Evolutionary conservation across 2,888 invertebrate species (phyloP), one percentile per base, ranked within the genome.

Genomic region (Drosophila borborema): DNA sequence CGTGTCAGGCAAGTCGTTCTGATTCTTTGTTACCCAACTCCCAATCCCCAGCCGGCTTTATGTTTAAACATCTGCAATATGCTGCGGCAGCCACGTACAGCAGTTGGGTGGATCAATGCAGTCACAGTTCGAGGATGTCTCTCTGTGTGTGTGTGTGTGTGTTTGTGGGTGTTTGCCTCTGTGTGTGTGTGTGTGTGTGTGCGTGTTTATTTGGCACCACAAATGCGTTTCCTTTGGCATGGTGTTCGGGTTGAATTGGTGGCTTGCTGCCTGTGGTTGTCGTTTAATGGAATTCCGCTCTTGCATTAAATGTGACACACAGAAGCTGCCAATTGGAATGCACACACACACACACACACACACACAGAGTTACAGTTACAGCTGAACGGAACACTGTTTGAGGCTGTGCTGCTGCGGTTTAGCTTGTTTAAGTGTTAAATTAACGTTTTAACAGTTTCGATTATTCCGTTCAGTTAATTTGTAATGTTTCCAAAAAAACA

Each of bases 201-300:
- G 77, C 71, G 81, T 86, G 90, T 86, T 80, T 89, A 86, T 90
- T 86, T 79, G 84, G 80, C 84, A 89, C 90, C 90, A 76, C 90
- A 90, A 87, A 87, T 90, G 86, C 89, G 90, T 82, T 90, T 90
- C 90, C 84, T 76, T 66, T 72, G 68, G 68, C 58, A 80, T 69
- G 76, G 65, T 55, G 69, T 68, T 68, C 64, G 80, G 69, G 66
- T 73, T 60, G 76, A 72, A 75, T 77, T 86, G 86, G 86, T 72
- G 84, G 86, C 86, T 67, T 86, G 83, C 89, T 89, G 83, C 78
- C 82, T 90, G 87, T 74, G 89, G 89, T 90, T 90, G 90, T 76
- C 86, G 89, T 86, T 89, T 89, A 89, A 89, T 89, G 91, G 89
- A 89, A 89, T 87, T 87, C 90, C 90, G 89, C 80, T 85, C 77